These are phyloP conservation scores for Mylabris sibirica DNA, from an alignment of 2,888 invertebrate species.

Conservation along the genomic window DNA sequence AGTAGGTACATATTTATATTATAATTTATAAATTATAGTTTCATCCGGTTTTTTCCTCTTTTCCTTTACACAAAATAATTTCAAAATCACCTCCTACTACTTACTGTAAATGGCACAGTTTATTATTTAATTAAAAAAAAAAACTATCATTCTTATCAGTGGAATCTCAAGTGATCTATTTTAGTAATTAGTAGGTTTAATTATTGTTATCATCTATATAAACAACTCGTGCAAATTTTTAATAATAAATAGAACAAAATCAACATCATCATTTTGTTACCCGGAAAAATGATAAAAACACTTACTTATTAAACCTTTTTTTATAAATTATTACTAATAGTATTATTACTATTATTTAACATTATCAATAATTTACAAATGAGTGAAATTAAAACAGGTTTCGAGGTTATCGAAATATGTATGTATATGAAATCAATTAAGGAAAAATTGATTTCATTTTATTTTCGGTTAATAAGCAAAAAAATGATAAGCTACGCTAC, in stretches of 20 bases:
- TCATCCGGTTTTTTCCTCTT: too few relatives aligned
- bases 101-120: too few relatives aligned
- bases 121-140: background rate
- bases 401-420: background rate
- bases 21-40: too few relatives aligned
- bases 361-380: background rate
- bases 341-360: background rate
- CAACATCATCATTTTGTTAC: background rate
- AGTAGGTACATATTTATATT: too few relatives aligned
- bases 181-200: background rate
- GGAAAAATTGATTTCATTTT: background rate
- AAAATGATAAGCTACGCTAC: background rate
- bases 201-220: background rate
- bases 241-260: background rate
- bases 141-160: slow-evolving; percentile 3
- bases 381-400: background rate
- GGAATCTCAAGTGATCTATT: background rate
- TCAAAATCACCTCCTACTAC: too few relatives aligned
- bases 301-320: background rate
- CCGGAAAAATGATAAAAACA: background rate
- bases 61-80: too few relatives aligned
- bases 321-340: background rate
- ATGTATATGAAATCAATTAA: background rate
- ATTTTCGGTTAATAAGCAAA: background rate
- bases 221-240: background rate